A percentile compares a stretch with the other conserved stretches of the same genome.
Conservation (phyloP, 2,797 vertebrate genomes). For the Malacoraja senta region DNA sequence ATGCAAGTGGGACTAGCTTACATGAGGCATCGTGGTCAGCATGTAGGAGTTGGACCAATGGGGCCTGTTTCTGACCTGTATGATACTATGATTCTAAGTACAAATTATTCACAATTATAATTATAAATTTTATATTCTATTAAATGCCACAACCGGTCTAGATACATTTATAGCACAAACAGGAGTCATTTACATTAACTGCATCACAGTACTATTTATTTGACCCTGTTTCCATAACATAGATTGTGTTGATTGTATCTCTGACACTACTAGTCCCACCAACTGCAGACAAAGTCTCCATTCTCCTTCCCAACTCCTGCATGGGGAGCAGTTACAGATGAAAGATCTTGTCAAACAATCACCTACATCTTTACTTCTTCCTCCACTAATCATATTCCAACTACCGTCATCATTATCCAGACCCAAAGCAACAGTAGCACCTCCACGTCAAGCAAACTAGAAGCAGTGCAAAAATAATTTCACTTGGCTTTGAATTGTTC, state of each 20-base stretch:
- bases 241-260: background rate
- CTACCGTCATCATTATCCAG: background rate
- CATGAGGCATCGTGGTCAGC: too few species aligned
- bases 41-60: too few species aligned
- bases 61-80: too few species aligned
- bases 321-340: background rate
- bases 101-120: too few species aligned
- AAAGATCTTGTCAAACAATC: background rate
- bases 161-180: too few species aligned
- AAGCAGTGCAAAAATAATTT: background rate
- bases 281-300: background rate
- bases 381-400: background rate
- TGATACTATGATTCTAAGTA: too few species aligned
- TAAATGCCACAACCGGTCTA: too few species aligned
- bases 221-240: background rate
- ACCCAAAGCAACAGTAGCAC: background rate
- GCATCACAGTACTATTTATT: background rate
- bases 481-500: background rate
- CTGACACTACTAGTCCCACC: background rate
- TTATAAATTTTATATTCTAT: too few species aligned
- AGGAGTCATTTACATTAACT: too few species aligned
- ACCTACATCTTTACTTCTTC: background rate
- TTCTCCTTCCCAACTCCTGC: background rate
- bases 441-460: background rate
- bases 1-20: too few species aligned